These are phyloP conservation scores for Strigamia crassipes DNA, from an alignment of 2,888 invertebrate species.

Conservation along the genomic window DNA sequence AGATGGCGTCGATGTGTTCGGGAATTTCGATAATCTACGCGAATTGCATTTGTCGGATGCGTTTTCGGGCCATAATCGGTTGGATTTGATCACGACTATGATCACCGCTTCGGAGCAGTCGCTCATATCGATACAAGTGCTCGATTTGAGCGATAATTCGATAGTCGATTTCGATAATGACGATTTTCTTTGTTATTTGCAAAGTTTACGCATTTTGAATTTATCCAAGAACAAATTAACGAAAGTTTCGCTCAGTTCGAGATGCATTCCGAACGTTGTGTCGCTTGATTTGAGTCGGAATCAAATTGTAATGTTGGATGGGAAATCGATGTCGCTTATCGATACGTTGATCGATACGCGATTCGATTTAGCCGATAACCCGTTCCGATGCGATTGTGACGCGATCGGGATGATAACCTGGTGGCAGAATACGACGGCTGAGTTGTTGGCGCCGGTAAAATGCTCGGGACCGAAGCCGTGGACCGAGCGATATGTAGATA, in stretches of 20 bases:
- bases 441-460: not conserved
- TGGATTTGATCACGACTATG: not conserved
- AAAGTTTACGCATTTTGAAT: not conserved
- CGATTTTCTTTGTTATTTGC: constrained; percentile 5
- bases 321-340: not conserved
- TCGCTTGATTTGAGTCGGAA: constrained; percentile 19
- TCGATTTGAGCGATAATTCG: not conserved
- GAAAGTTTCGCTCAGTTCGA: not conserved
- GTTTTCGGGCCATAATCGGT: not conserved
- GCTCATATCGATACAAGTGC: not conserved
- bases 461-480: not conserved
- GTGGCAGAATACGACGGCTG: not conserved
- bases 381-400: not conserved
- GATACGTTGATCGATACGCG: not conserved
- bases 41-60: constrained; percentile 7
- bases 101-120: not conserved
- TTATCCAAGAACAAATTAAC: not conserved
- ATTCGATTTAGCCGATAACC: not conserved
- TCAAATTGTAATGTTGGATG: not conserved
- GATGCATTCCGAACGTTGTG: not conserved
- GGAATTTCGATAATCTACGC: not conserved
- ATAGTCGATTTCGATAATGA: not conserved
- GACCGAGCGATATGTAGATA: not conserved
- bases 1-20: not conserved
- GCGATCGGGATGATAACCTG: not conserved